These are phyloP conservation scores for Cichlasoma orientale DNA, from an alignment of 2,797 vertebrate species.

Conservation along the genomic window DNA sequence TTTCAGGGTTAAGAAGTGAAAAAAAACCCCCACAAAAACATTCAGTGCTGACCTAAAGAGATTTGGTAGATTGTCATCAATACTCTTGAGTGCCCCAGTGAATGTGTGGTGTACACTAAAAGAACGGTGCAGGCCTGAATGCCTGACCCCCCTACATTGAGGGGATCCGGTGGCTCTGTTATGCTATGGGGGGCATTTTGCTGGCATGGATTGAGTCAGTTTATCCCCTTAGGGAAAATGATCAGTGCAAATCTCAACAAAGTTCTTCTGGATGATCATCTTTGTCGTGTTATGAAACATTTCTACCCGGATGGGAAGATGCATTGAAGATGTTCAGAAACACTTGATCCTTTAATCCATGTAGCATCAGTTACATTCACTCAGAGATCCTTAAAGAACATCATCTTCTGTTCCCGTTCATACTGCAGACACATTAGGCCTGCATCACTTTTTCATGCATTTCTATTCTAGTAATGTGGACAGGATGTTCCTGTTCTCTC, in stretches of 20 bases:
- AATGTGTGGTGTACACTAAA: not conserved
- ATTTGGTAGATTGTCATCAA: not conserved
- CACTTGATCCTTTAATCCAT: not conserved
- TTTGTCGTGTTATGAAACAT: not conserved
- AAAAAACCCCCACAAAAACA: too few relatives aligned
- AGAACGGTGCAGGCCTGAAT: not conserved
- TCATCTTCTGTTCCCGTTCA: slow-evolving; percentile 11
- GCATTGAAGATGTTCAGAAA: not conserved
- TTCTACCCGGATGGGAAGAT: not conserved
- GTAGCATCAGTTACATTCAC: not conserved
- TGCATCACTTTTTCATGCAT: slow-evolving; percentile 43
- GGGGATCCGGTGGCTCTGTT: not conserved
- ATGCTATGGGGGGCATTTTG: not conserved
- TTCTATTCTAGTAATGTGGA: slow-evolving; percentile 65
- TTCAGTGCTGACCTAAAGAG: not conserved
- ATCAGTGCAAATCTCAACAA: not conserved
- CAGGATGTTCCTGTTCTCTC: slow-evolving; percentile 64
- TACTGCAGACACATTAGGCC: slow-evolving; percentile 28
- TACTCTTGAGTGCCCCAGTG: not conserved
- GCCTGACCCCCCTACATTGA: not conserved
- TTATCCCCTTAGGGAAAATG: not conserved
- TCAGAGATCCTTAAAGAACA: slow-evolving; percentile 14
- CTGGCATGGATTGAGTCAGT: not conserved
- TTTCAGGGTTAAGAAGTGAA: not conserved
- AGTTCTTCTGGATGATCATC: not conserved